Percentiles rank a stretch among this genome's conserved stretches.
Conservation (phyloP, 2,888 invertebrate species). For the Vannuccia rotundouncinata region DNA sequence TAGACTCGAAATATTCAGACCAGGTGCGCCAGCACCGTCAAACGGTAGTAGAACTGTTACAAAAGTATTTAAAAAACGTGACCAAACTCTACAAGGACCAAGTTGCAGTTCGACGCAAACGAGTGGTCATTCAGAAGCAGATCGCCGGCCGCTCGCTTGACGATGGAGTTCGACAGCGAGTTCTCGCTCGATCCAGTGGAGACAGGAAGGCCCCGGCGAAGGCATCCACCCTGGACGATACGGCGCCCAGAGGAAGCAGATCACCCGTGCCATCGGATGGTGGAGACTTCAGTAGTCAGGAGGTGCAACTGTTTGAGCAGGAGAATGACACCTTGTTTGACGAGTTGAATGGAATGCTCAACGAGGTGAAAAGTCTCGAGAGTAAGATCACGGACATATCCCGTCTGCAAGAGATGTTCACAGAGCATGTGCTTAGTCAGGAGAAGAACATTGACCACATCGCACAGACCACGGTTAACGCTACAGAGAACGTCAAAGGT, state of each 20-base stretch:
- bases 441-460: constrained; percentile 86
- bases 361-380: constrained; percentile 53
- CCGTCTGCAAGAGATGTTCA: constrained; percentile 85
- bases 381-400: constrained; percentile 87
- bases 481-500: constrained; percentile 88
- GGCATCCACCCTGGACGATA: neutral
- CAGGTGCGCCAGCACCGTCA: constrained; percentile 10
- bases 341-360: neutral
- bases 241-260: neutral
- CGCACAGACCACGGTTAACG: constrained; percentile 75
- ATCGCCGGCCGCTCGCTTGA: neutral
- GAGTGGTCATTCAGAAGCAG: neutral
- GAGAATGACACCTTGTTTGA: constrained; percentile 17
- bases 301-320: neutral
- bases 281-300: neutral
- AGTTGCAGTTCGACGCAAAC: neutral
- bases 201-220: neutral
- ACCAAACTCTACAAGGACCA: neutral
- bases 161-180: neutral
- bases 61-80: neutral
- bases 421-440: constrained; percentile 86
- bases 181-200: neutral
- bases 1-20: neutral
- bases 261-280: neutral
- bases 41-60: neutral